Evolutionary conservation across 2,888 invertebrate genomes (phyloP).

Genomic region (Lycophotia porphyrea): DNA sequence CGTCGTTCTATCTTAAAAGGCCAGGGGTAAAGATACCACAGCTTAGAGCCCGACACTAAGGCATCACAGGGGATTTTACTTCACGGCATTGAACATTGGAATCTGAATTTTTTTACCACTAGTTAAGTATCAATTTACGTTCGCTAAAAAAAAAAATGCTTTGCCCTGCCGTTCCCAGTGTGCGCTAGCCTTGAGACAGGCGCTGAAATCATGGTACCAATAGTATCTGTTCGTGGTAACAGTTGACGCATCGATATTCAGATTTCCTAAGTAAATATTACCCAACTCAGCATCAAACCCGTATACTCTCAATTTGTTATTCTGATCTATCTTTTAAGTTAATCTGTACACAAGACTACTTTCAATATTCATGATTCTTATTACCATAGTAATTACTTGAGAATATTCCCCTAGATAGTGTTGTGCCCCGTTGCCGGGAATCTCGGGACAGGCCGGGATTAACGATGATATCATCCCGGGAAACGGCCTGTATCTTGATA

Average conservation of each 20-base stretch:
- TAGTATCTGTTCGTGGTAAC: too few relatives aligned
- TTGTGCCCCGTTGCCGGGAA: constrained; percentile 26
- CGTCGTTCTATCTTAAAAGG: too few relatives aligned
- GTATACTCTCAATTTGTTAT: constrained; percentile 31
- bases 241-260: background rate
- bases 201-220: too few relatives aligned
- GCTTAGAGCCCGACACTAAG: too few relatives aligned
- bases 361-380: constrained; percentile 62
- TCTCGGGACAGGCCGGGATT: constrained; percentile 33
- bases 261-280: constrained; percentile 13
- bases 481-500: constrained; percentile 21
- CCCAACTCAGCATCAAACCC: background rate
- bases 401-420: constrained; percentile 46
- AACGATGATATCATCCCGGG: constrained; percentile 19
- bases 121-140: too few relatives aligned
- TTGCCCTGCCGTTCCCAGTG: background rate
- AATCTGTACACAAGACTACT: constrained; percentile 48
- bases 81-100: too few relatives aligned
- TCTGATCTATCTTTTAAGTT: constrained; percentile 50
- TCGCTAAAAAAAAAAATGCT: background rate
- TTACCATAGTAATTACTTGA: constrained; percentile 62
- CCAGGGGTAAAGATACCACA: too few relatives aligned
- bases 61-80: too few relatives aligned
- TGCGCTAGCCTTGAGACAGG: background rate
- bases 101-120: too few relatives aligned